Percentiles rank a stretch among this genome's conserved stretches.
Conservation (phyloP, 2,113 vertebrate species). For the Brienomyrus brachyistius region DNA sequence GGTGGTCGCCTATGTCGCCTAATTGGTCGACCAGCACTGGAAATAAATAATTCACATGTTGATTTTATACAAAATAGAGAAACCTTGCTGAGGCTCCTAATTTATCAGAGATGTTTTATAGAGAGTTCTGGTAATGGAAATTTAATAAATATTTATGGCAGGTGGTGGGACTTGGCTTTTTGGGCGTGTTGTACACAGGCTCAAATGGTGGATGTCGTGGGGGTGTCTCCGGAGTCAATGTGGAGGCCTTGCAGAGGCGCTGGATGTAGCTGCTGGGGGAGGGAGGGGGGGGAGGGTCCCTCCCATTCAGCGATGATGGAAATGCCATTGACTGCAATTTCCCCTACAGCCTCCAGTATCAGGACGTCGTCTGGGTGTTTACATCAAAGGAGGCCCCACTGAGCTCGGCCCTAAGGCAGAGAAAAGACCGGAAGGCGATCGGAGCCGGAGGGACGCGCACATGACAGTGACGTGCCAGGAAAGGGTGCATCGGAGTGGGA, state of each 20-base stretch:
- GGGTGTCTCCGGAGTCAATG: neutral
- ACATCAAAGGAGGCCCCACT: neutral
- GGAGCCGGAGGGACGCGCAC: neutral
- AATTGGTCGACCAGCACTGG: neutral
- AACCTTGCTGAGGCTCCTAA: neutral
- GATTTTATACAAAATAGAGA: neutral
- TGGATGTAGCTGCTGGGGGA: neutral
- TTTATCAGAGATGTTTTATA: neutral
- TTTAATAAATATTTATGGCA: neutral
- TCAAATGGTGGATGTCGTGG: neutral
- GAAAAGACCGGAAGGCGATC: neutral
- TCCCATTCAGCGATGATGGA: slow-evolving; percentile 4
- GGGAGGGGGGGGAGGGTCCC: neutral
- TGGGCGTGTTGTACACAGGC: no score
- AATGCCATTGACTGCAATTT: slow-evolving; percentile 6
- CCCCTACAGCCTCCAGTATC: neutral
- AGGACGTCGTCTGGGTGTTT: neutral
- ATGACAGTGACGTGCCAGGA: neutral
- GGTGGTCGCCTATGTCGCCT: neutral
- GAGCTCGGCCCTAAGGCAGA: neutral
- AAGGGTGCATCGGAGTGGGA: neutral
- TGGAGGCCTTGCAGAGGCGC: neutral
- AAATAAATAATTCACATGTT: neutral
- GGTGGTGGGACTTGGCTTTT: neutral
- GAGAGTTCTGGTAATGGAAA: neutral